Percentiles rank a stretch among this genome's conserved stretches.
These are phyloP conservation scores for Porites rus DNA, from an alignment of 92 coral and sea anemone species.

Conservation along the genomic window DNA sequence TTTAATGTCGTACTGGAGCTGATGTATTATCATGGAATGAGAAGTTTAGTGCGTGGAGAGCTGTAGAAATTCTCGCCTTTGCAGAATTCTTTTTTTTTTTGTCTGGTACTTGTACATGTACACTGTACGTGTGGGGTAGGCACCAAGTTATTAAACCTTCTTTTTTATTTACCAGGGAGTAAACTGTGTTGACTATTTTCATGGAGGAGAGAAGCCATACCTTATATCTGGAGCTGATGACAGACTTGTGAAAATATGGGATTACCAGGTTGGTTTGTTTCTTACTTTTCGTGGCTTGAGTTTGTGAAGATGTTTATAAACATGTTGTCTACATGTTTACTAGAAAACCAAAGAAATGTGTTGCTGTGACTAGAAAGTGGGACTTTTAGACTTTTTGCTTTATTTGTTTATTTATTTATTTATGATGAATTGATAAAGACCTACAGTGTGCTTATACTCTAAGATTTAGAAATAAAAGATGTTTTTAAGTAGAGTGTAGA, in stretches of 20 bases:
- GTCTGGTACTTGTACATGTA: background rate
- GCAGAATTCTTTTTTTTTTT: background rate
- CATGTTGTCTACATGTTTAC: background rate
- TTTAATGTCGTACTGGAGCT: no score
- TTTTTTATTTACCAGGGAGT: slow-evolving; percentile 76
- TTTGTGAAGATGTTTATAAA: no score
- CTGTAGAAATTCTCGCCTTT: background rate
- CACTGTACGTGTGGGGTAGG: background rate
- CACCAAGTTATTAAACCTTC: no score
- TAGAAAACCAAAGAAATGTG: no score
- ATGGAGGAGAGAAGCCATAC: slow-evolving; percentile 99
- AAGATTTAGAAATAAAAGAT: no score
- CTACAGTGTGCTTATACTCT: no score
- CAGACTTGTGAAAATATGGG: slow-evolving; percentile 97
- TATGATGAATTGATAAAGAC: no score
- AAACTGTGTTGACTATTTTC: slow-evolving; percentile 96
- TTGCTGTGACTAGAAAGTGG: no score
- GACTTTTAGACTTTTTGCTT: no score
- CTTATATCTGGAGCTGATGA: slow-evolving; percentile 99
- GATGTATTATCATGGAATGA: background rate
- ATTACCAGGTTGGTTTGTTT: slow-evolving; percentile 73
- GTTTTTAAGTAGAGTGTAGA: no score
- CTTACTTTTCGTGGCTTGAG: background rate
- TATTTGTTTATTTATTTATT: no score
- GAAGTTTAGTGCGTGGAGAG: background rate